Conservation (phyloP, 2,113 vertebrate genomes). For the Neomonachus schauinslandi region DNA sequence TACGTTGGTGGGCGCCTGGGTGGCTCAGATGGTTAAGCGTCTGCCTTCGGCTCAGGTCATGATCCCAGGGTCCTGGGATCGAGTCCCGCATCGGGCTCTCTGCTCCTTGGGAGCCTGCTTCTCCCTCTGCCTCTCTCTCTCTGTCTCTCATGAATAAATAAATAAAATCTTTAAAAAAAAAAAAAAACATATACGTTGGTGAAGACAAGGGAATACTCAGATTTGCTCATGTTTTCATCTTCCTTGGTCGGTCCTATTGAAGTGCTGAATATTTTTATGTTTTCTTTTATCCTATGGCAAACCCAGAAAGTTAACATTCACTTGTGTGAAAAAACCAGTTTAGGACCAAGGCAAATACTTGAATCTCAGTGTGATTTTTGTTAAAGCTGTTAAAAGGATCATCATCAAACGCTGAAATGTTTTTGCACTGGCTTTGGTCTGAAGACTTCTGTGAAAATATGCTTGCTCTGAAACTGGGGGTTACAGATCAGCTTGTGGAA, state of each 20-base stretch:
- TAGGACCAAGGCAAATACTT: not conserved
- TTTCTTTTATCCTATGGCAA: not conserved
- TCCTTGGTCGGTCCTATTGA: not conserved
- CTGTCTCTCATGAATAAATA: too few species aligned
- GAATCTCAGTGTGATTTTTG: not conserved
- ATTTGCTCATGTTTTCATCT: conserved; percentile 33
- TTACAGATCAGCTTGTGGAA: not conserved
- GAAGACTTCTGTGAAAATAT: not conserved
- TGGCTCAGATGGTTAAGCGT: too few species aligned
- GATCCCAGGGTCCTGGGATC: too few species aligned
- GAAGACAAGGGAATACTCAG: not conserved
- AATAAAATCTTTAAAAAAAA: too few species aligned
- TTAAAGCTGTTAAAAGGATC: not conserved
- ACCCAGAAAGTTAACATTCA: not conserved
- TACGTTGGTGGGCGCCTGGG: too few species aligned
- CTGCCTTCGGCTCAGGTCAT: too few species aligned
- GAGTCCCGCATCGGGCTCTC: too few species aligned
- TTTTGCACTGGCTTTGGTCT: not conserved
- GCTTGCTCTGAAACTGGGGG: not conserved
- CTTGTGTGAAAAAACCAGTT: not conserved
- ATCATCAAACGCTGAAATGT: not conserved
- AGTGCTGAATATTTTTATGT: not conserved
- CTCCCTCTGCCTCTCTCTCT: too few species aligned
- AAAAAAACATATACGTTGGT: not conserved
- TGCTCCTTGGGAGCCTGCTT: too few species aligned